Base-by-base conservation (phyloP, 2,797 vertebrate species). In the Sternarchorhynchus goeldii region DNA sequence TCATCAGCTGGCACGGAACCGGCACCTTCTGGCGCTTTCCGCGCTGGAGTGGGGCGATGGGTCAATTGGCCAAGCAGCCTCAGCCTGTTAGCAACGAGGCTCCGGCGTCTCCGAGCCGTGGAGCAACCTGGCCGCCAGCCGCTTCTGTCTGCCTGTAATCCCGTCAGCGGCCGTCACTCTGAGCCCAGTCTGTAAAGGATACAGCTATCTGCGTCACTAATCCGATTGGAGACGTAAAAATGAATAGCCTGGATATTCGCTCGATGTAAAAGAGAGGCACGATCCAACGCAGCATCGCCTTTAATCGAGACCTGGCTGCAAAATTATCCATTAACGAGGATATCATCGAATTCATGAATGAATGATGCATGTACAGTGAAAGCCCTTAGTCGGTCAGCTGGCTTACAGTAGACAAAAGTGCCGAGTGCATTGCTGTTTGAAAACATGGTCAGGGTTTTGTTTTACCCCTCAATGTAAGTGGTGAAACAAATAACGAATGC, bases 31-130 rank as follows among this genome's bases (percentile, higher is more conserved):
- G 70, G 76, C 45, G 74, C 72, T 65, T 25, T 70, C 77, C 34
- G 68, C 65, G 55, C 65, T 80, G 80, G 70, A 77, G 73, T 21
- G 36, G 64, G 5, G 41, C 64, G 39, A 56, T 16, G 60, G 59
- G 45, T 78, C 34, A 29, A 55, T 78, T 79, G 78, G 78, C 73
- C 79, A 69, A 78, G 73, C 65, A 67, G 57, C 50, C 56, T 67
- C 68, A 81, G 62, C 41, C 65, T 76, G 62, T 77, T 76, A 81
- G 21, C 36, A 50, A 66, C 21, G 53, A 62, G 58, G 60, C 20
- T 73, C 60, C 64, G 58, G 60, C 62, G 29, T 74, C 73, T 75
- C 53, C 56, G 34, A 76, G 59, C 20, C 67, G 68, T 78, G 39
- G 41, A 63, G 64, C 41, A 58, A 73, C 64, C 65, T 63, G 39